Conservation (phyloP, 1,140 invertebrate genomes). For the Hesperophylax magnus region DNA sequence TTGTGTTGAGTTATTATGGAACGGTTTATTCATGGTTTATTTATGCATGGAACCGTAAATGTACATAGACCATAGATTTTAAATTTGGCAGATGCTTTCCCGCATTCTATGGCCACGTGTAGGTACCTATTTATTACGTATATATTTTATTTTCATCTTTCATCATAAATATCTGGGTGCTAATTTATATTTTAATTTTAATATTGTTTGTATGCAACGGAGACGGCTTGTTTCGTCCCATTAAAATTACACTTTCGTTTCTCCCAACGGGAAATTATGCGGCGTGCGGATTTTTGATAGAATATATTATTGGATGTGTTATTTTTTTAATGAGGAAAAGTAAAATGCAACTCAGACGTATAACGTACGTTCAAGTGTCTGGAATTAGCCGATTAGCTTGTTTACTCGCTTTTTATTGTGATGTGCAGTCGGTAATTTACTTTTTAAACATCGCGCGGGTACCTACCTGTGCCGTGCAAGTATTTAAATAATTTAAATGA, state of each 20-base stretch:
- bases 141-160: not conserved
- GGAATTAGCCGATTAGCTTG: not conserved
- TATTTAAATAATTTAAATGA: too few relatives aligned
- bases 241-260: constrained; percentile 23
- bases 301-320: constrained; percentile 15
- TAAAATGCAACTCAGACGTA: not conserved
- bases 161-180: constrained; percentile 6
- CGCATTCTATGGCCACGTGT: constrained; percentile 18
- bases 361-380: too few relatives aligned
- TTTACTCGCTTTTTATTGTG: not conserved
- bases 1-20: too few relatives aligned
- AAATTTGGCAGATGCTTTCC: not conserved
- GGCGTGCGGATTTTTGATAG: not conserved
- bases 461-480: too few relatives aligned
- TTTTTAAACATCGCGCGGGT: not conserved
- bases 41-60: too few relatives aligned
- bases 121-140: not conserved
- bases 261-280: not conserved
- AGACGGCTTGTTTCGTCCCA: not conserved
- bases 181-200: constrained; percentile 1
- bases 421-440: not conserved
- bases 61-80: too few relatives aligned
- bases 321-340: constrained; percentile 24
- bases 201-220: not conserved
- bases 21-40: too few relatives aligned